Evolutionary conservation across 2,797 vertebrate genomes (phyloP), one percentile per base, ranked within the genome.

Genomic region (Onychomys leucogaster): DNA sequence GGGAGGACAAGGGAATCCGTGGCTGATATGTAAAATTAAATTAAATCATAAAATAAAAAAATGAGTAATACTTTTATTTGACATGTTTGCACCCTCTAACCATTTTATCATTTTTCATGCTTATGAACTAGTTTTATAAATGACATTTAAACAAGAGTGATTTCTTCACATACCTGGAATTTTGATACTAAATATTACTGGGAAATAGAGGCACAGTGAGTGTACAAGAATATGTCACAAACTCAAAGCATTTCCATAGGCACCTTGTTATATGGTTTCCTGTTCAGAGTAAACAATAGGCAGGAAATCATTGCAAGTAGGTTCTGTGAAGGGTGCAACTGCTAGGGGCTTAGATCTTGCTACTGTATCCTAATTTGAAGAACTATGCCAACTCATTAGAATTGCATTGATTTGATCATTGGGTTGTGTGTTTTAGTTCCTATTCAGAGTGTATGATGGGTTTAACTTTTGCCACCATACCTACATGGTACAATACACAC

Each of bases 391-490:
- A 4, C 10, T 29, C 0, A 59, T 0, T 49, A 87, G 25, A 63
- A 32, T 32, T 78, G 0, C n/a, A 14, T 27, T 46, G 25, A 5
- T 34, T 61, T 86, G n/a, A 92, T 69, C n/a, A 65, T 2, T 52
- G 85, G 85, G 1, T 92, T 92, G 96, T 43, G 73, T 4, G 2
- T 17, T 78, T 11, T 17, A 81, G 10, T 76, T 92, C 17, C 93
- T 90, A 86, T 55, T 91, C n/a, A 52, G 32, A 85, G 6, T 43
- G 7, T 0, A 6, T 21, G 16, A 16, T 27, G 5, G 12, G 29
- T 75, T 75, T 61, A 49, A 65, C 23, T 23, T 16, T 27, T 29
- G 23, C 2, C 41, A 49, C 12, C 14, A 59, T 25, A 43, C 67
- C 7, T 88, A 71, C 63, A 73, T 43, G 21, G 4, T 52, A 0